Conservation (phyloP, 2,797 vertebrate genomes). For the Rhinogobio ventralis region DNA sequence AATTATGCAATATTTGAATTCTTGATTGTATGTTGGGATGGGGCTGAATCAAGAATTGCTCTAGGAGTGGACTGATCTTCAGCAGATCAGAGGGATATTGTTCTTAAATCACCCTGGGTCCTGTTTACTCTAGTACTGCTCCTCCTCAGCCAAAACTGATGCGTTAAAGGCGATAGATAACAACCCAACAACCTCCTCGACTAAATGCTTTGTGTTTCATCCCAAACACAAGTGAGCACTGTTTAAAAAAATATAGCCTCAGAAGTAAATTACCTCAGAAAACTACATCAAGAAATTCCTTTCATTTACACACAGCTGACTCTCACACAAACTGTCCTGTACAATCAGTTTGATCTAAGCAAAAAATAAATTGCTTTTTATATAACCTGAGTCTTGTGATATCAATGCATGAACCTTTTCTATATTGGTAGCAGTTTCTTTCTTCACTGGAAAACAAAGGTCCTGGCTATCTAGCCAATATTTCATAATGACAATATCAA, state of each 20-base stretch:
- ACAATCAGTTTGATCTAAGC: slow-evolving; percentile 44
- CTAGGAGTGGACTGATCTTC: slow-evolving; percentile 61
- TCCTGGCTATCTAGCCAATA: not conserved
- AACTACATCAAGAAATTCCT: slow-evolving; percentile 44
- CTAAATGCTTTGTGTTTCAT: slow-evolving; percentile 33
- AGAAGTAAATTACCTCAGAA: slow-evolving; percentile 35
- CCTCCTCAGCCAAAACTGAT: not conserved
- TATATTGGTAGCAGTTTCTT: not conserved
- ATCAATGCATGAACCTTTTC: slow-evolving; percentile 12
- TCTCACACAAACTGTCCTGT: slow-evolving; percentile 31
- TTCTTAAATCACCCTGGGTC: slow-evolving; percentile 51
- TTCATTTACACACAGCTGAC: slow-evolving; percentile 53
- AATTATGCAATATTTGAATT: slow-evolving; percentile 60
- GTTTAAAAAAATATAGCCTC: slow-evolving; percentile 43
- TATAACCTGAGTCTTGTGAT: slow-evolving; percentile 61
- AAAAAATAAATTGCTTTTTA: slow-evolving; percentile 50
- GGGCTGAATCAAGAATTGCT: slow-evolving; percentile 43
- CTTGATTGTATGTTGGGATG: slow-evolving; percentile 26
- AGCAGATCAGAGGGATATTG: slow-evolving; percentile 52
- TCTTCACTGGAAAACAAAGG: slow-evolving; percentile 5
- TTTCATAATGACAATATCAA: slow-evolving; percentile 29
- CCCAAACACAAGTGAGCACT: slow-evolving; percentile 58
- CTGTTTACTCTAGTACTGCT: slow-evolving; percentile 26
- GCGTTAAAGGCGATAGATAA: slow-evolving; percentile 2
- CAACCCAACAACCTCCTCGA: slow-evolving; percentile 15